These are phyloP conservation scores for Prionailurus bengalensis DNA, from an alignment of 2,113 vertebrate species.

Conservation along the genomic window DNA sequence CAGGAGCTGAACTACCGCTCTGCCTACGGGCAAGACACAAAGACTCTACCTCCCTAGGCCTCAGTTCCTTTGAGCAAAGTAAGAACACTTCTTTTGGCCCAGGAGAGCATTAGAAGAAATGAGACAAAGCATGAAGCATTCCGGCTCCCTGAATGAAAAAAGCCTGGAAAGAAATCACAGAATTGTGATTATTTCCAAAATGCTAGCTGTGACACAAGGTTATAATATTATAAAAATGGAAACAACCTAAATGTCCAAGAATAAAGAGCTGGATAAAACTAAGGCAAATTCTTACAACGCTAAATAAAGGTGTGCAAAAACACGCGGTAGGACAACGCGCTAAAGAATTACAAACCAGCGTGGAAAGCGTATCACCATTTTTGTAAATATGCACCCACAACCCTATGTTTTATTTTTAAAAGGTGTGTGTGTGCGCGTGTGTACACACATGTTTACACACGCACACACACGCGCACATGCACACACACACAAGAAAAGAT, in stretches of 20 bases:
- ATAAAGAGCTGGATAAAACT: slow-evolving; percentile 40
- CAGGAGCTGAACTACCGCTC: slow-evolving; percentile 43
- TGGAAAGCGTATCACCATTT: neutral
- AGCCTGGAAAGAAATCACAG: slow-evolving; percentile 75
- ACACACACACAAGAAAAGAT: neutral
- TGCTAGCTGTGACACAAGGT: slow-evolving; percentile 37
- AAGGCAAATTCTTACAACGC: slow-evolving; percentile 24
- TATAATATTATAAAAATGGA: slow-evolving; percentile 50
- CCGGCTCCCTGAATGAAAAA: slow-evolving; percentile 72
- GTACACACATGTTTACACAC: neutral
- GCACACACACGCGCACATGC: neutral
- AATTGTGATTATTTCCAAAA: slow-evolving; percentile 78
- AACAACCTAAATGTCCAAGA: slow-evolving; percentile 60
- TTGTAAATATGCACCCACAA: slow-evolving; percentile 18
- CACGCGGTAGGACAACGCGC: neutral
- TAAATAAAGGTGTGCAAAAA: slow-evolving; percentile 44
- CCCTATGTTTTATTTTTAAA: neutral
- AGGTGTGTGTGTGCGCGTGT: neutral
- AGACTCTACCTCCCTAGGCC: slow-evolving; percentile 67
- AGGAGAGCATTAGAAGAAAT: slow-evolving; percentile 75
- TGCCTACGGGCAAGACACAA: slow-evolving; percentile 33
- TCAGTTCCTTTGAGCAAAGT: slow-evolving; percentile 71
- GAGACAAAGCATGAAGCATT: slow-evolving; percentile 74
- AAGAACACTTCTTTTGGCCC: slow-evolving; percentile 68
- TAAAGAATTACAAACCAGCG: slow-evolving; percentile 46